Evolutionary conservation across 2,888 invertebrate genomes (phyloP), one percentile per base, ranked within the genome.

Genomic region (Hermaeophaga mercurialis): DNA sequence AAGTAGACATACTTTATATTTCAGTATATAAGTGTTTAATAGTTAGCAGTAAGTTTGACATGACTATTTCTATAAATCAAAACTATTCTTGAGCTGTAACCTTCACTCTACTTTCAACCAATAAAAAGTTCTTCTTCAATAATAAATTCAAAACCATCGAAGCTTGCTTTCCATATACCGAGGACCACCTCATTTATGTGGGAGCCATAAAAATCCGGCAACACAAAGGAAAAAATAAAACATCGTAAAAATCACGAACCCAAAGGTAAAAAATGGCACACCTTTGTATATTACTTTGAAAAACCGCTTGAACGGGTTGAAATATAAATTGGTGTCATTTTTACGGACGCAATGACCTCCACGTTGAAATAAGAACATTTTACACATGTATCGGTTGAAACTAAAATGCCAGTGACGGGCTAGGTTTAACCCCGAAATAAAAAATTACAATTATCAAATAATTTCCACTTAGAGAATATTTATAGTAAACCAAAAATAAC

Each of bases 281-380:
- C 34, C 33, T 50, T 50, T 44, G 43, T 52, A 15, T 33, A 18
- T 15, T 19, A 34, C 43, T 26, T 34, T 52, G 28, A 24, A 52
- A 52, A 43, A 28, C 52, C 43, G 52, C 33, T 52, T 17, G 43
- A 52, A 43, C 24, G 43, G 33, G 43, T 52, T 43, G 26, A 34
- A 17, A 43, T 9, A 43, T 43, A 41, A 6, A n/a, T 46, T 33
- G n/a, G 12, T 19, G 12, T 19, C 14, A n/a, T 41, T 50, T 52
- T 52, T 52, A 52, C 34, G 43, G 26, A 34, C 26, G 2, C 14
- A 43, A 39, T 34, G 52, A 52, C 52, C 52, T 52, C 44, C 24
- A 52, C 26, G 11, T 33, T 44, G 24, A 41, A 49, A 12, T 28
- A 17, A 39, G 18, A 22, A 12, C 3, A 17, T 38, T 38, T 38